Conservation (phyloP, 2,113 vertebrate genomes). For the Abramis brama region DNA sequence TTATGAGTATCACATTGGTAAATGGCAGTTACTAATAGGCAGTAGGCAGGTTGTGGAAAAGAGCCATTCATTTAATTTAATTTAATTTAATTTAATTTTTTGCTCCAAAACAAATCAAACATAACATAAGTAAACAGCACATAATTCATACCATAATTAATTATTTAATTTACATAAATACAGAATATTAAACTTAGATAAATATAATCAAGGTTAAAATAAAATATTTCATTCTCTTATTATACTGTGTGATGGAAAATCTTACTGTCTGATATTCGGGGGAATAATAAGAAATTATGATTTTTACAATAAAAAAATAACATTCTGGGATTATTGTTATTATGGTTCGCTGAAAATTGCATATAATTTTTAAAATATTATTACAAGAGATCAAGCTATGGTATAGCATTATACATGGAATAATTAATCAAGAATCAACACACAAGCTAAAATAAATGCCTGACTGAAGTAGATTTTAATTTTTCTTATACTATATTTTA, state of each 20-base stretch:
- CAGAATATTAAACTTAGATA: background rate
- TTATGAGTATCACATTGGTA: background rate
- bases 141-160: too few species aligned
- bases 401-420: background rate
- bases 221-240: background rate
- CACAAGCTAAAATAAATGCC: background rate
- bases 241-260: background rate
- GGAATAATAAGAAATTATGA: background rate
- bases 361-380: background rate
- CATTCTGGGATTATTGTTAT: background rate
- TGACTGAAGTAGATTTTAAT: background rate
- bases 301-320: background rate
- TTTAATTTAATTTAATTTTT: too few species aligned
- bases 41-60: background rate
- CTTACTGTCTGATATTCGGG: background rate
- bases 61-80: background rate
- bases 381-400: background rate
- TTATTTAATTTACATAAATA: background rate
- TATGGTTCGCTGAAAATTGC: background rate
- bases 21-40: background rate
- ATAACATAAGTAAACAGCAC: background rate
- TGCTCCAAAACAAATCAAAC: background rate
- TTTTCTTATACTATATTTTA: background rate
- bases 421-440: background rate
- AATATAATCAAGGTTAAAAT: background rate